Base-by-base conservation (phyloP, 2,888 invertebrate genomes). In the Nomada ruficornis region DNA sequence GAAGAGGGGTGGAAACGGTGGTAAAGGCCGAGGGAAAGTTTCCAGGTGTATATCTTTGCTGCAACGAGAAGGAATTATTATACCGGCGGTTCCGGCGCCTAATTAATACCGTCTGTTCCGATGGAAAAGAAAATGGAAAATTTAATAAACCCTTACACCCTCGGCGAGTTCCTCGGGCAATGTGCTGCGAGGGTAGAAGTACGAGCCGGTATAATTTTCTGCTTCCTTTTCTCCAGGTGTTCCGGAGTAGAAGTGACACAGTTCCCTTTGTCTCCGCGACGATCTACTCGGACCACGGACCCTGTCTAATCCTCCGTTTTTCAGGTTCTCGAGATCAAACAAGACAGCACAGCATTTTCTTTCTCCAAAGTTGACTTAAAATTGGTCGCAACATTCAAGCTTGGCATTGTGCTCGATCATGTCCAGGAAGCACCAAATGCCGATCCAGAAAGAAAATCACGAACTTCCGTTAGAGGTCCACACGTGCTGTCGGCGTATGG, bases 391-490 rank as follows among this genome's bases (percentile, higher is more conserved):
- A 36, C 7, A 47, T 47, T 13, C 15, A 47, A 47, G 15, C 13
- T 13, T 47, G 47, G 26, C n/a, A 29, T 47, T n/a, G 10, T 0
- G 0, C 2, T 29, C 65, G 67, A 68, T 68, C 4, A 7, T 44
- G 47, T 47, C 42, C 52, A 64, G 23, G 44, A 44, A 62, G 72
- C 10, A 9, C 42, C 29, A 52, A 54, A 55, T 52, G 60, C 69
- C 60, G 64, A 64, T 55, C 18, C 50, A 23, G 29, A 44, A 57
- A 63, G 55, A 52, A 52, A 77, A 63, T 52, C 62, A 23, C 47
- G 55, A 62, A 55, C 75, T 77, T 75, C 75, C 75, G 77, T 44
- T 52, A 54, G 54, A 47, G 57, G 47, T 44, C n/a, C 71, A 71
- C 55, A 15, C 63, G 62, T 44, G 62, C 64, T 50, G 44, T 2